Conservation (phyloP, 2,797 vertebrate species). For the Brachymystax lenok region DNA sequence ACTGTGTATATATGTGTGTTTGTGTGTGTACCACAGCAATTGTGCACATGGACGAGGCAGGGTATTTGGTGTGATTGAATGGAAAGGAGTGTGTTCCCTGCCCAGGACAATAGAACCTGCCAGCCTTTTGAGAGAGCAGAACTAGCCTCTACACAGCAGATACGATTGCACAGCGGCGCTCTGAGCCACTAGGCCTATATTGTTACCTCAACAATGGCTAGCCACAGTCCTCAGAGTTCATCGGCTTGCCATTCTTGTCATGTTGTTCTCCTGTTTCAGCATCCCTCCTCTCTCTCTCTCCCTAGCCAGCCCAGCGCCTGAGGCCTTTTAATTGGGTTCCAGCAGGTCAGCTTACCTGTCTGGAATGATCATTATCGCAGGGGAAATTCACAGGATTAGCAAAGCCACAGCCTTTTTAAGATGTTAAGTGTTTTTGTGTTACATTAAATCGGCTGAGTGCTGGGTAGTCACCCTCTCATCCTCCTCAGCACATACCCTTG, state of each 20-base stretch:
- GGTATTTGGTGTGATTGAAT: constrained; percentile 58
- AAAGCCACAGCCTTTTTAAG: neutral
- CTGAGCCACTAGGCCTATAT: neutral
- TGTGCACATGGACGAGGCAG: constrained; percentile 42
- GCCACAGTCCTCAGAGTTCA: constrained; percentile 27
- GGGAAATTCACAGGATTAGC: constrained; percentile 31
- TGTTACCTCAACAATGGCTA: constrained; percentile 41
- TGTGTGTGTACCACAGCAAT: constrained; percentile 28
- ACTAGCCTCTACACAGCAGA: constrained; percentile 41
- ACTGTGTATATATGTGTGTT: neutral
- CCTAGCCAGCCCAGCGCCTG: neutral
- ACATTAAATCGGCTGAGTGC: too few species aligned
- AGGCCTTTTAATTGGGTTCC: constrained; percentile 55
- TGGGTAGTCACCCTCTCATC: too few species aligned
- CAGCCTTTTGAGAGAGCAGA: constrained; percentile 11
- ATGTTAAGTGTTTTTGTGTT: neutral
- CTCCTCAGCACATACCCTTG: too few species aligned
- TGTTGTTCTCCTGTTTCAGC: constrained; percentile 46
- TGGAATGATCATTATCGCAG: constrained; percentile 38
- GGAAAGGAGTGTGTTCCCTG: constrained; percentile 53
- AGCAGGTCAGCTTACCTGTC: constrained; percentile 41
- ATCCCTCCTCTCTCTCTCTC: constrained; percentile 18
- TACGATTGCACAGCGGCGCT: neutral
- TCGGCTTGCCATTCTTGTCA: constrained; percentile 52
- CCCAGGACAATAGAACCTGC: constrained; percentile 65